These are phyloP conservation scores for Phallusia fumigata DNA, from an alignment of 23 tunicate genomes.

Conservation along the genomic window DNA sequence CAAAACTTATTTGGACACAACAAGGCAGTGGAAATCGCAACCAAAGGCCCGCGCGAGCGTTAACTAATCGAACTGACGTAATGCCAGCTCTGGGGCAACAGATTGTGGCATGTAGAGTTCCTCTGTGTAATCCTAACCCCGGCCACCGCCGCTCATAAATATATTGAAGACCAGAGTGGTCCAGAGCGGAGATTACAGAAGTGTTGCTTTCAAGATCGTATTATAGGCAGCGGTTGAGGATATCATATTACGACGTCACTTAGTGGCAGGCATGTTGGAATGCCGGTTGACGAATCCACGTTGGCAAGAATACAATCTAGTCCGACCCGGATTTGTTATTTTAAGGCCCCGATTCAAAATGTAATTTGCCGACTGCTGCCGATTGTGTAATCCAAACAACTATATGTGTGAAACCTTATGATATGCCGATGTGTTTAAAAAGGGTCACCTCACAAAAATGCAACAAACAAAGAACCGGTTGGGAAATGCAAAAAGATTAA, in stretches of 20 bases:
- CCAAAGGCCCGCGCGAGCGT: neutral
- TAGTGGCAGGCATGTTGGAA: constrained; percentile 28
- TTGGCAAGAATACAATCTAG: neutral
- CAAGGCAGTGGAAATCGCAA: constrained; percentile 1
- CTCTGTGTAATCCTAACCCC: constrained; percentile 14
- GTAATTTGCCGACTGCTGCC: no score
- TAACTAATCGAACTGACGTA: constrained; percentile 8
- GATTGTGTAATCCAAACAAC: no score
- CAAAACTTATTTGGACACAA: constrained; percentile 13
- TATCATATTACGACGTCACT: constrained; percentile 36
- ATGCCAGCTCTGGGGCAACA: neutral
- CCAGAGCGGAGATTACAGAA: constrained; percentile 31
- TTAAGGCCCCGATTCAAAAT: no score
- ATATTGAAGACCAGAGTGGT: neutral
- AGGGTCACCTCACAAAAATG: no score
- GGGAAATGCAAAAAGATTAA: no score
- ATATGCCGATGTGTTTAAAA: no score
- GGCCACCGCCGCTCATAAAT: constrained; percentile 14
- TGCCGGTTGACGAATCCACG: constrained; percentile 15
- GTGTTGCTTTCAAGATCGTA: constrained; percentile 28
- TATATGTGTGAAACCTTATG: no score
- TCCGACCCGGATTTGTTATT: no score
- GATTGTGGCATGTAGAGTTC: neutral
- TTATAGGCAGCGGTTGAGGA: constrained; percentile 19
- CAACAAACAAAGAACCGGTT: no score